Evolutionary conservation across 2,888 invertebrate genomes (phyloP).

Genomic region (Meandrusa payeni): DNA sequence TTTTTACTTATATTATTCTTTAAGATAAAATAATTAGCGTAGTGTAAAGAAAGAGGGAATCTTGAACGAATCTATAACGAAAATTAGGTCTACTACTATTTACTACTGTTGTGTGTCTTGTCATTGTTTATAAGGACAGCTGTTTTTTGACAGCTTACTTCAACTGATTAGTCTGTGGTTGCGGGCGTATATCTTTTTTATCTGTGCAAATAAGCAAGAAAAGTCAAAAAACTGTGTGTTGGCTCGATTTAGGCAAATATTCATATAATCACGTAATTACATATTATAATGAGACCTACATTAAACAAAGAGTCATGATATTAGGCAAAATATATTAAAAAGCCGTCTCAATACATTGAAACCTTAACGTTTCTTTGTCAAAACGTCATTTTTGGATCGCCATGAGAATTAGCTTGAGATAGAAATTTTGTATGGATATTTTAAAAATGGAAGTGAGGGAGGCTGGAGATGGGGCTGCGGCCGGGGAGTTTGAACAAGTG

Average conservation of each 20-base stretch:
- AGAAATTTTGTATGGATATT: conserved; percentile 45
- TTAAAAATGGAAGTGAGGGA: conserved; percentile 71
- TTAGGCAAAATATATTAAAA: conserved; percentile 42
- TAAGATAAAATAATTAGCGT: too few relatives aligned
- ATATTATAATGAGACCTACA: conserved; percentile 42
- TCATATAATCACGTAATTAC: conserved; percentile 40
- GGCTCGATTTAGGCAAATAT: conserved; percentile 50
- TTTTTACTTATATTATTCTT: too few relatives aligned
- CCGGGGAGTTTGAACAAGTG: conserved; percentile 56
- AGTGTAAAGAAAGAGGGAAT: too few relatives aligned
- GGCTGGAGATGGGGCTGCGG: conserved; percentile 69
- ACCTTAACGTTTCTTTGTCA: conserved; percentile 21
- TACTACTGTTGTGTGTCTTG: too few relatives aligned
- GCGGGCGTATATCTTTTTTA: conserved; percentile 28
- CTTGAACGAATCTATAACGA: too few relatives aligned
- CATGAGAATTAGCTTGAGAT: conserved; percentile 43
- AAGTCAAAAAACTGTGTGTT: conserved; percentile 62
- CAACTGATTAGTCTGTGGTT: conserved; percentile 11
- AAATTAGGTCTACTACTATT: too few relatives aligned
- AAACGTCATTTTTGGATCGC: conserved; percentile 43
- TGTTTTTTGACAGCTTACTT: conserved; percentile 22
- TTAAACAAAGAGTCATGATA: conserved; percentile 42
- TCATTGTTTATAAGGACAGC: conserved; percentile 14
- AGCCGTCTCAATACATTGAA: conserved; percentile 22
- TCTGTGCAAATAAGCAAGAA: conserved; percentile 50